Base-by-base conservation (phyloP, 1,140 invertebrate genomes). In the Melipona quadrifasciata region DNA sequence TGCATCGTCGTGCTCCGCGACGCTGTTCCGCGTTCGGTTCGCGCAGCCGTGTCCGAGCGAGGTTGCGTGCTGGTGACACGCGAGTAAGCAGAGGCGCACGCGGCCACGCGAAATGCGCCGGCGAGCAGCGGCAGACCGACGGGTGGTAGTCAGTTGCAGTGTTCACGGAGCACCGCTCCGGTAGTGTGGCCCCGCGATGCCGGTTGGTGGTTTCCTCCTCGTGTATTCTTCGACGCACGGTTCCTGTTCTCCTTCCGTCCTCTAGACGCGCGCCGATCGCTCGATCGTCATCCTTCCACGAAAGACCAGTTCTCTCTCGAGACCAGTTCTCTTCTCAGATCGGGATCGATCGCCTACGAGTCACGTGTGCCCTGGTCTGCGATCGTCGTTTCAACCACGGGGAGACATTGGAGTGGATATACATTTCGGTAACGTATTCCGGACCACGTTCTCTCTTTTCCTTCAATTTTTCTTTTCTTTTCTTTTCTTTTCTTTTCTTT, bases 371-470 rank as follows among this genome's bases (percentile, higher is more conserved):
- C 65, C 61, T 31, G 58, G 73, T 34, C 81, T 71, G 75, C 47
- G 65, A 34, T 47, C 31, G 31, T 24, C 27, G 47, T 17, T 27
- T 55, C 5, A n/a, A 67, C 14, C 67, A 6, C 4, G 2, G 39
- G 39, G 39, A 47, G 51, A 47, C 55, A 31, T 31, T 68, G 70
- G 68, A 75, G 85, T 89, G 88, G 85, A 89, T 86, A 89, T 87
- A 80, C 84, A 84, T 82, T 89, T 89, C 51, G 88, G 88, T 89
- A 89, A 89, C 34, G n/a, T 82, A 61, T 68, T 39, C 21, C 53
- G 58, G 10, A 3, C 17, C 24, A n/a, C 4, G 12, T 47, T 79
- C 16, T 61, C 31, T 17, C 51, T 34, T 16, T 19, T 10, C 3
- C 1, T 67, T 67, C 2, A n/a, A n/a, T n/a, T n/a, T n/a, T n/a